Percentiles rank a stretch among this genome's conserved stretches.
These are phyloP conservation scores for Phalloptychus januarius DNA, from an alignment of 2,797 vertebrate genomes.

Conservation along the genomic window DNA sequence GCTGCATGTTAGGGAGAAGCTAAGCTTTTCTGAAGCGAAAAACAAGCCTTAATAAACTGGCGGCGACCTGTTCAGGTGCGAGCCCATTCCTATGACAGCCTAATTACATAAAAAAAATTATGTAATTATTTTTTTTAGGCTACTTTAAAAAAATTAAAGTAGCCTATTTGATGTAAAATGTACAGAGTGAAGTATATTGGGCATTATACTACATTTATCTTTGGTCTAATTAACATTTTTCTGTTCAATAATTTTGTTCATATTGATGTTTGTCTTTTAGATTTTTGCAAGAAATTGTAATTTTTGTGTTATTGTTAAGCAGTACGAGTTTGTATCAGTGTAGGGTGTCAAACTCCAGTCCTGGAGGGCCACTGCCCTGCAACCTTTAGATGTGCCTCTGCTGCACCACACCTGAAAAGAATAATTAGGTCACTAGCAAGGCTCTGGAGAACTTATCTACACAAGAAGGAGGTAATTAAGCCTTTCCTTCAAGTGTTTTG, in stretches of 20 bases:
- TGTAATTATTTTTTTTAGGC: too few species aligned
- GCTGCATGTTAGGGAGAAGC: background rate
- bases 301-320: constrained; percentile 3
- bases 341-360: too few species aligned
- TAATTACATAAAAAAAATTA: background rate
- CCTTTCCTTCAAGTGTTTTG: too few species aligned
- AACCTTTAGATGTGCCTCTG: too few species aligned
- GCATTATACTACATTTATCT: background rate
- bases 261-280: background rate
- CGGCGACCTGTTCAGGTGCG: background rate
- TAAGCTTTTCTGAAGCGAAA: background rate
- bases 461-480: too few species aligned
- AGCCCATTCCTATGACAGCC: background rate
- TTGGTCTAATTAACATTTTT: background rate
- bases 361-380: too few species aligned
- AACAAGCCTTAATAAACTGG: background rate
- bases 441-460: too few species aligned
- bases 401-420: too few species aligned
- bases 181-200: background rate
- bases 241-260: background rate
- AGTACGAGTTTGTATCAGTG: background rate
- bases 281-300: background rate
- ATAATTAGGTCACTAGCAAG: too few species aligned
- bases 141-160: background rate
- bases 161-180: background rate